These are phyloP conservation scores for Drosophila littoralis DNA, from an alignment of 1,140 invertebrate genomes.

Conservation along the genomic window DNA sequence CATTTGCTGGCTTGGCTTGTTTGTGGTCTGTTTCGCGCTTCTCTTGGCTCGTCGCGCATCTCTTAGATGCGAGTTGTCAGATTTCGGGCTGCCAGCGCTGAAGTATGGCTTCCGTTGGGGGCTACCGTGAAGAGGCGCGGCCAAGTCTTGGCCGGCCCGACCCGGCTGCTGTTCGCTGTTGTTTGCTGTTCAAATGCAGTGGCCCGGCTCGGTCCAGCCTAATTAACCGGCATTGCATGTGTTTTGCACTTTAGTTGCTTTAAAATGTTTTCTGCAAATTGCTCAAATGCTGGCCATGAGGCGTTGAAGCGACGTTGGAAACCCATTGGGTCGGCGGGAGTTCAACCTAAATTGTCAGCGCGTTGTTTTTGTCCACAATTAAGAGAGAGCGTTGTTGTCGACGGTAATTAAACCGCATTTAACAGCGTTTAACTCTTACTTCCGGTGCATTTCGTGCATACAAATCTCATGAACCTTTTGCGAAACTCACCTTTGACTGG, in stretches of 20 bases:
- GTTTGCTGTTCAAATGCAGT: slow-evolving; percentile 62
- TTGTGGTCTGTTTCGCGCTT: slow-evolving; percentile 15
- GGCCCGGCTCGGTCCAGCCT: slow-evolving; percentile 49
- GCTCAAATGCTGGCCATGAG: slow-evolving; percentile 23
- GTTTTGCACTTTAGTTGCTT: slow-evolving; percentile 71
- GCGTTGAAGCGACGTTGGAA: slow-evolving; percentile 41
- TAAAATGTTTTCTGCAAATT: slow-evolving; percentile 54
- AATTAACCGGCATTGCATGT: slow-evolving; percentile 78
- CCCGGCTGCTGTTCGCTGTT: slow-evolving; percentile 28
- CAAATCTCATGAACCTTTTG: neutral
- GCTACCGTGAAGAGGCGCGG: slow-evolving; percentile 67
- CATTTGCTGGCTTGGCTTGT: slow-evolving; percentile 26
- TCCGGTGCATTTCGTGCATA: neutral
- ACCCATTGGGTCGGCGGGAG: slow-evolving; percentile 44
- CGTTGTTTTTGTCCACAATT: slow-evolving; percentile 44
- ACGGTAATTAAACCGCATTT: slow-evolving; percentile 28
- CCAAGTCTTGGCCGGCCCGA: slow-evolving; percentile 20
- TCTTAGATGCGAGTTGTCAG: slow-evolving; percentile 77
- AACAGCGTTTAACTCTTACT: slow-evolving; percentile 23
- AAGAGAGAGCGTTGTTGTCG: slow-evolving; percentile 36
- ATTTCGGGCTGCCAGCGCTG: slow-evolving; percentile 66
- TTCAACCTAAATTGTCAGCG: slow-evolving; percentile 47
- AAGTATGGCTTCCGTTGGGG: slow-evolving; percentile 80
- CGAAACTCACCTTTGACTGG: slow-evolving; percentile 6
- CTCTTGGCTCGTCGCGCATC: slow-evolving; percentile 54